Base-by-base conservation (phyloP, 1,140 invertebrate genomes). In the Euglossa dilemma region DNA sequence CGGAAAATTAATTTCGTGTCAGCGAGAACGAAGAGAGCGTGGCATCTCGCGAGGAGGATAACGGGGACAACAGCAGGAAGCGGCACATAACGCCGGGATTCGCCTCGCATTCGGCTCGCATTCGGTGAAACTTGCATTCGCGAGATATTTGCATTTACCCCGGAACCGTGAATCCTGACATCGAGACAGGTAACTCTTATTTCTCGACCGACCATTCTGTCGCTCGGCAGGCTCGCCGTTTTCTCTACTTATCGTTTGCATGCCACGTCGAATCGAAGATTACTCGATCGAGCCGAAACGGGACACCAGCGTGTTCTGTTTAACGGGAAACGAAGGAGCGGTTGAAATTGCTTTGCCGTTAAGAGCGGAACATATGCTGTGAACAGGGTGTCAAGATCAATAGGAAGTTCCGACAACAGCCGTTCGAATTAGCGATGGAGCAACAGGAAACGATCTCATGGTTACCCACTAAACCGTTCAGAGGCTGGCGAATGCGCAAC, bases 1-100 rank as follows among this genome's bases (percentile, higher is more conserved):
- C 23, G 61, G 80, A 54, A 70, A 82, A 82, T 82, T 76, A 76
- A 77, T 82, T 45, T 69, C 45, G 25, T n/a, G 71, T 23, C 71
- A 45, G 36, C 28, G 61, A n/a, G 36, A 47, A 59, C 36, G 43
- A 72, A 71, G 69, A n/a, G 23, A 36, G 36, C n/a, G 52, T 76
- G 63, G 56, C 43, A 43, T 43, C 47, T 54, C 36, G 43, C 73
- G 28, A 50, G 25, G 11, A 76, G 54, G 28, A 36, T 25, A 56
- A 67, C 28, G 50, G 12, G 50, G 23, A 43, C 59, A 61, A 20
- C 11, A 28, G 20, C 69, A 54, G 12, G 18, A 47, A 69, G 23
- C 28, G 28, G 28, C 50, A 45, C 28, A 28, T 66, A 66, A 45
- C 28, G 7, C 14, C 66, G 23, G 28, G n/a, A 23, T 11, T 43